Evolutionary conservation across 2,113 vertebrate genomes (phyloP), one percentile per base, ranked within the genome.

Genomic region (Bubo bubo): DNA sequence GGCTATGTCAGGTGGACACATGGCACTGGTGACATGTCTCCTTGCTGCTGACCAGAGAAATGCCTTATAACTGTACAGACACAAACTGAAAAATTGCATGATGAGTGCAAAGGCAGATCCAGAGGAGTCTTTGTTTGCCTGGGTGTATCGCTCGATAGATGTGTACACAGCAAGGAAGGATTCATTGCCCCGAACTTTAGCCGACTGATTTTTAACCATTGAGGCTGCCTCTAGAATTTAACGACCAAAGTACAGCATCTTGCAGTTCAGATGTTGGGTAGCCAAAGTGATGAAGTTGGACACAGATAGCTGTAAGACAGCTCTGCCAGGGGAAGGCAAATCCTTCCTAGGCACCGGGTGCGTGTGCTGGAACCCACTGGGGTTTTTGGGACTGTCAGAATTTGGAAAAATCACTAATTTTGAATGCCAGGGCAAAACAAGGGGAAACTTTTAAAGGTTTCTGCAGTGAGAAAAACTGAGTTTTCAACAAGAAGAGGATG

Each of bases 1-100:
- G 3, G 18, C n/a, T 47, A 2, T 41, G 14, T 59, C 8, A 55
- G 47, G 26, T 24, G 41, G 22, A 52, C 0, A 2, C 2, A 4
- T 60, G 45, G 18, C 41, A 43, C 37, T 55, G 37, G 37, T 56
- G 70, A 24, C 16, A 11, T 6, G 30, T 49, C 10, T 76, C 16
- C 32, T 43, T 60, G 19, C 22, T 43, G 23, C 28, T 67, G n/a
- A 35, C 47, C 10, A 37, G 52, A 50, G 50, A 75, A 76, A 64
- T 41, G 30, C 14, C 76, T 81, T 26, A 13, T 28, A 30, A 52
- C 24, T 41, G 27, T 28, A 20, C 26, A 45, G 39, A 59, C 1
- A 1, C 13, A 15, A 37, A 21, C 64, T n/a, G 39, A 49, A 72
- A 77, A 77, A n/a, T n/a, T 24, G 13, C 15, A 59, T 17, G 19